Conservation (phyloP, 2,113 vertebrate genomes). For the Cryptomyrus ogoouensis region DNA sequence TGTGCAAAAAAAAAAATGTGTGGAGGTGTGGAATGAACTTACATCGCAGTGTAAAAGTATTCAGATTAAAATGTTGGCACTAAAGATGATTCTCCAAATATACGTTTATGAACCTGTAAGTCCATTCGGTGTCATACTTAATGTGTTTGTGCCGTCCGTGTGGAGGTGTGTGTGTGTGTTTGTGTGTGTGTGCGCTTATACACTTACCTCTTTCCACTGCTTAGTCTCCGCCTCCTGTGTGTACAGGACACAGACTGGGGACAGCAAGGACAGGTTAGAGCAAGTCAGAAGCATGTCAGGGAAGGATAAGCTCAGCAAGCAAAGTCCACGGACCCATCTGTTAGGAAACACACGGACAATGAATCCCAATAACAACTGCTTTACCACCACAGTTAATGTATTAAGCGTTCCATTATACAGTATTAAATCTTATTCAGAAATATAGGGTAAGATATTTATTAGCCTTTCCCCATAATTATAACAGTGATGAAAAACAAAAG, state of each 20-base stretch:
- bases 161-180: neutral
- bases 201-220: slow-evolving; percentile 88
- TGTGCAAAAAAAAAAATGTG: neutral
- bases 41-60: neutral
- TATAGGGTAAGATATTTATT: neutral
- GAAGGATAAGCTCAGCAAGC: neutral
- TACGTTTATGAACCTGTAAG: neutral
- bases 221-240: slow-evolving; percentile 83
- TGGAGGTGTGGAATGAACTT: neutral
- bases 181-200: slow-evolving; percentile 16
- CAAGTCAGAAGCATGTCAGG: neutral
- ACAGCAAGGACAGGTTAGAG: slow-evolving; percentile 17
- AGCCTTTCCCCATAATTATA: neutral
- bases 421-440: neutral
- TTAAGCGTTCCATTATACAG: neutral
- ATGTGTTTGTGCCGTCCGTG: neutral
- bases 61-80: neutral
- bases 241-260: slow-evolving; percentile 85
- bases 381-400: neutral
- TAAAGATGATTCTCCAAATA: neutral
- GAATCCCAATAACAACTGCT: neutral
- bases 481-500: neutral
- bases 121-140: neutral
- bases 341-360: neutral
- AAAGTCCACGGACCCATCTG: neutral